These are phyloP conservation scores for Brachionus rubens DNA, from an alignment of 1,140 invertebrate species.

Conservation along the genomic window DNA sequence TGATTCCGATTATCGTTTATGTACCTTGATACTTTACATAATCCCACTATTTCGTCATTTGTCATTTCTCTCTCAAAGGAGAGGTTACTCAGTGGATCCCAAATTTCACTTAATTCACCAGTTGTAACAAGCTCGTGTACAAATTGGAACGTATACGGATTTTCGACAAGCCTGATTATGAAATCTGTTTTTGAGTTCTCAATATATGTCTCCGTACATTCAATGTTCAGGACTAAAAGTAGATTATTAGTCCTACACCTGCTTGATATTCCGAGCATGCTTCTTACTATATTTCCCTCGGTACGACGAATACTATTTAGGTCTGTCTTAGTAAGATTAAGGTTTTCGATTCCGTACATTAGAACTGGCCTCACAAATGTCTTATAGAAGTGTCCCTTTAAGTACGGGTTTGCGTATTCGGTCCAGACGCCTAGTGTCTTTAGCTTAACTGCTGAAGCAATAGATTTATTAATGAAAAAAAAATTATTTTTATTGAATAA, in stretches of 20 bases:
- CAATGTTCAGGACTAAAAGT: background rate
- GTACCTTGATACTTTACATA: too few relatives aligned
- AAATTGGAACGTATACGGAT: background rate
- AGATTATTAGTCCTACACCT: background rate
- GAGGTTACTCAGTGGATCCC: too few relatives aligned
- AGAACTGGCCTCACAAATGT: background rate
- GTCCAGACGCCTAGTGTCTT: too few relatives aligned
- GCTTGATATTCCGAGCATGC: background rate
- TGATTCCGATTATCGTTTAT: too few relatives aligned
- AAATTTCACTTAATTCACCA: too few relatives aligned
- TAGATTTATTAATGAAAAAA: too few relatives aligned
- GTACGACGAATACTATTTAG: background rate
- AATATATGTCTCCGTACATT: too few relatives aligned
- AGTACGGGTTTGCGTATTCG: too few relatives aligned
- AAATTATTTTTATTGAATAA: too few relatives aligned
- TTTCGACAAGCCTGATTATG: background rate
- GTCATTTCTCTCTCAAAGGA: too few relatives aligned
- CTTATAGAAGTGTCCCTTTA: conserved; percentile 14
- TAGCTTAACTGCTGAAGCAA: too few relatives aligned
- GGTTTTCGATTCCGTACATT: conserved; percentile 12
- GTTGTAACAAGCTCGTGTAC: background rate
- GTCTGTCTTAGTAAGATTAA: background rate
- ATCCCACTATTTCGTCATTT: too few relatives aligned
- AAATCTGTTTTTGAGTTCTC: background rate
- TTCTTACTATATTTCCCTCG: background rate